Conservation (phyloP, 2,113 vertebrate species). For the Pteropus alecto region DNA sequence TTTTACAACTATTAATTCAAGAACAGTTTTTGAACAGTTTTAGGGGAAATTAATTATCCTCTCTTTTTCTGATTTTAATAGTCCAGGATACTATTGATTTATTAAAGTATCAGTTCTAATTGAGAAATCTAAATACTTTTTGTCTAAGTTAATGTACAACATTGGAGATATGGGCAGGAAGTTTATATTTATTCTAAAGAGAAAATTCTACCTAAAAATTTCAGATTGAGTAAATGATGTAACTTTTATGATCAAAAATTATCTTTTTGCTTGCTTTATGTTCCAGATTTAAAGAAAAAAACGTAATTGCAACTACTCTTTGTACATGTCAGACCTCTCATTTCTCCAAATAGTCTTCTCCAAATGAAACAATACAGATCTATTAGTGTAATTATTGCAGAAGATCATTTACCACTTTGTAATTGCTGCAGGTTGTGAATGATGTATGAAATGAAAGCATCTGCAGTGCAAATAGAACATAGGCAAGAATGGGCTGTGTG, state of each 20-base stretch:
- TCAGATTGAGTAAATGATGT: neutral
- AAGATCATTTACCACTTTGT: slow-evolving; percentile 64
- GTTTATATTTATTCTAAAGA: neutral
- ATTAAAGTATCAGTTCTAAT: neutral
- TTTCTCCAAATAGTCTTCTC: slow-evolving; percentile 53
- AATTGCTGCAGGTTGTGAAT: slow-evolving; percentile 62
- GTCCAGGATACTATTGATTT: neutral
- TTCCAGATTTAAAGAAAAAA: slow-evolving; percentile 50
- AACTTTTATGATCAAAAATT: neutral
- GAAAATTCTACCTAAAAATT: neutral
- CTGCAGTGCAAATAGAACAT: slow-evolving; percentile 59
- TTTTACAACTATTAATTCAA: neutral
- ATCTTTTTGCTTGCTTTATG: neutral
- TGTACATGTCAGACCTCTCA: neutral
- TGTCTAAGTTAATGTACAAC: neutral
- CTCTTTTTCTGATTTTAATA: neutral
- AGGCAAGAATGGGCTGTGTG: slow-evolving; percentile 35
- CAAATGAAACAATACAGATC: slow-evolving; percentile 58
- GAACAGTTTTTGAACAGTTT: neutral
- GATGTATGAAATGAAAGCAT: slow-evolving; percentile 67
- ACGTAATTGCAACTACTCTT: neutral
- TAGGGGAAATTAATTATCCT: neutral
- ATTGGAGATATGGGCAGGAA: neutral
- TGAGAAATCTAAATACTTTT: neutral
- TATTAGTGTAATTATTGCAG: slow-evolving; percentile 58